phyloP scores from a whole-genome alignment of 2,113 vertebrate species.

The Platycercus adscitus region DNA sequence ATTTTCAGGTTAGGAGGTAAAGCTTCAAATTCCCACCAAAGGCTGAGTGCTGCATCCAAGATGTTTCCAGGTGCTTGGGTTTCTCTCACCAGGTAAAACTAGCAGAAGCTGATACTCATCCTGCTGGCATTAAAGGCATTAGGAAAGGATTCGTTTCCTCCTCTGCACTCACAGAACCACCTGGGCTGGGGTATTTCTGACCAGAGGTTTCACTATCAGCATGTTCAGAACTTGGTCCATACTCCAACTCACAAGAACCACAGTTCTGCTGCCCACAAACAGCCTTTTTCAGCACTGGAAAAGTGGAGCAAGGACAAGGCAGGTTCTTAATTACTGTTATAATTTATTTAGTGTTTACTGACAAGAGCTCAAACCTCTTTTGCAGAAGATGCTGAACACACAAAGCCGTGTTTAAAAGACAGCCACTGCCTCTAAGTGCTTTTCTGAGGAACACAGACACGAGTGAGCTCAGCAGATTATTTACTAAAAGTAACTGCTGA shows the following conservation, averaged over 20 bases:
- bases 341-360: constrained; percentile 28
- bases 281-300: not conserved
- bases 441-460: not conserved
- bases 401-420: not conserved
- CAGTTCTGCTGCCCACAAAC: fast-evolving
- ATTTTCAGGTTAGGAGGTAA: not conserved
- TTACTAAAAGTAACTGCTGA: not conserved
- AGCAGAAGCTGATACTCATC: not conserved
- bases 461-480: not conserved
- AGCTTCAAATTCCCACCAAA: not conserved
- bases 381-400: not conserved
- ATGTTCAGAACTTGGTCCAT: fast-evolving
- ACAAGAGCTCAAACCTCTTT: not conserved
- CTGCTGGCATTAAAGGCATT: not conserved
- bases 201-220: not conserved
- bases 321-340: constrained; percentile 28
- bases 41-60: not conserved
- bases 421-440: not conserved
- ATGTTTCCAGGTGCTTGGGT: not conserved
- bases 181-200: not conserved
- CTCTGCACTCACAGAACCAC: not conserved
- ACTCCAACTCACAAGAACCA: fast-evolving
- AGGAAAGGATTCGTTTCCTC: not conserved
- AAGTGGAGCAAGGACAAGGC: not conserved
- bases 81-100: not conserved